Percentiles rank a stretch among this genome's conserved stretches.
Evolutionary conservation across 2,888 invertebrate genomes (phyloP).

Genomic region (Coleophora flavipennella): DNA sequence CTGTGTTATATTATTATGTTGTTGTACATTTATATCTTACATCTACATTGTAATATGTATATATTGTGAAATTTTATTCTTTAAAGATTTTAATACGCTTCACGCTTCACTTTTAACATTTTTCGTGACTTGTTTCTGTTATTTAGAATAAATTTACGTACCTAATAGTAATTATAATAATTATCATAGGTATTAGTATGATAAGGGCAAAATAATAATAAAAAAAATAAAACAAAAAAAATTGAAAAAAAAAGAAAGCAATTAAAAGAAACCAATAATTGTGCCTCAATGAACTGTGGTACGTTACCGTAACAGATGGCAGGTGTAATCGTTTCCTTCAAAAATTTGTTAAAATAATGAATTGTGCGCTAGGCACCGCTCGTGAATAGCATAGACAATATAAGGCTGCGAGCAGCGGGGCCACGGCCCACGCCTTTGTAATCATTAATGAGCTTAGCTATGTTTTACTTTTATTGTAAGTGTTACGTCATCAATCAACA

Average conservation of each 20-base stretch:
- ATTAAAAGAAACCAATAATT: constrained; percentile 72
- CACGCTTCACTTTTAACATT: constrained; percentile 67
- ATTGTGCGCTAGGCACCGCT: constrained; percentile 47
- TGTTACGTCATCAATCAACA: constrained; percentile 71
- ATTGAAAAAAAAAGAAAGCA: constrained; percentile 51
- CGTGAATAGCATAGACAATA: constrained; percentile 48
- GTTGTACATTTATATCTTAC: constrained; percentile 70
- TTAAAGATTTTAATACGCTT: constrained; percentile 69
- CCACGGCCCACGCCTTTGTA: constrained; percentile 60
- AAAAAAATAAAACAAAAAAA: constrained; percentile 29
- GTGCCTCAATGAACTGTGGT: constrained; percentile 73
- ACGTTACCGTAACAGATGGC: constrained; percentile 71
- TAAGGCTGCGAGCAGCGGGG: constrained; percentile 50
- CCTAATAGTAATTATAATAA: constrained; percentile 71
- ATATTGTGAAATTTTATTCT: constrained; percentile 70
- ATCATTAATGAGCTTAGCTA: constrained; percentile 72
- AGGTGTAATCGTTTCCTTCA: constrained; percentile 62
- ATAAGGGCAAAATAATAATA: constrained; percentile 34
- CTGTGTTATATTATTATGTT: constrained; percentile 69
- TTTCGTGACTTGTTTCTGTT: constrained; percentile 72
- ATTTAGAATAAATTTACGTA: constrained; percentile 72
- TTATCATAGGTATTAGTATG: constrained; percentile 47
- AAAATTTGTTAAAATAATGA: constrained; percentile 51
- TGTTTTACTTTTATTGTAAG: constrained; percentile 70
- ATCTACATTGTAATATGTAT: constrained; percentile 67